phyloP scores from a whole-genome alignment of 2,113 vertebrate species.

The Zapus hudsonius region DNA sequence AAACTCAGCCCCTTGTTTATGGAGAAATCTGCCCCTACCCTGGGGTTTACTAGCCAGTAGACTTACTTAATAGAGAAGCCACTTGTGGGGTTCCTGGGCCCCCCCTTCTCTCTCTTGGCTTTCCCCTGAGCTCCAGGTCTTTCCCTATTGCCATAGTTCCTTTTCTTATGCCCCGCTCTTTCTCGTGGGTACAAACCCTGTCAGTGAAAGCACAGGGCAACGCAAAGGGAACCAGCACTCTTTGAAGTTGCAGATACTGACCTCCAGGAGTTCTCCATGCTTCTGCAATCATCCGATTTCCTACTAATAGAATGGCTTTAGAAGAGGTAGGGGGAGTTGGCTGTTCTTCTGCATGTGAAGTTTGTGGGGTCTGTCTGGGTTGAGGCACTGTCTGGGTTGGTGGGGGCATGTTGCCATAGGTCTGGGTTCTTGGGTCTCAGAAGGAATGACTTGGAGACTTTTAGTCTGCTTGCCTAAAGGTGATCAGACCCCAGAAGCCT shows the following conservation, averaged over 20 bases:
- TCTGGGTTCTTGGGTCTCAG: background rate
- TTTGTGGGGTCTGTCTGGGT: background rate
- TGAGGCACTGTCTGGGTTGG: background rate
- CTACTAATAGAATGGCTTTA: background rate
- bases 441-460: background rate
- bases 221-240: background rate
- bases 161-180: background rate
- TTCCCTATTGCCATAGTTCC: background rate
- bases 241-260: background rate
- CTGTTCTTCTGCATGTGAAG: background rate
- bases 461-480: background rate
- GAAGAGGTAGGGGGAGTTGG: background rate
- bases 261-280: background rate
- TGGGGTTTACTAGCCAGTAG: background rate
- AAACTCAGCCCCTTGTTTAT: background rate
- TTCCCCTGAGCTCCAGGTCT: background rate
- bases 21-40: background rate
- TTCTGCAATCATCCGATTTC: background rate
- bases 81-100: background rate
- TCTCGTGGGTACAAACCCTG: background rate
- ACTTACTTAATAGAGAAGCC: background rate
- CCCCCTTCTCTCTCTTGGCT: background rate
- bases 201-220: background rate
- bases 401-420: fast-evolving
- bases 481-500: background rate